Evolutionary conservation across 1,140 invertebrate species (phyloP), one percentile per base, ranked within the genome.

Genomic region (Parapsyche elsis): DNA sequence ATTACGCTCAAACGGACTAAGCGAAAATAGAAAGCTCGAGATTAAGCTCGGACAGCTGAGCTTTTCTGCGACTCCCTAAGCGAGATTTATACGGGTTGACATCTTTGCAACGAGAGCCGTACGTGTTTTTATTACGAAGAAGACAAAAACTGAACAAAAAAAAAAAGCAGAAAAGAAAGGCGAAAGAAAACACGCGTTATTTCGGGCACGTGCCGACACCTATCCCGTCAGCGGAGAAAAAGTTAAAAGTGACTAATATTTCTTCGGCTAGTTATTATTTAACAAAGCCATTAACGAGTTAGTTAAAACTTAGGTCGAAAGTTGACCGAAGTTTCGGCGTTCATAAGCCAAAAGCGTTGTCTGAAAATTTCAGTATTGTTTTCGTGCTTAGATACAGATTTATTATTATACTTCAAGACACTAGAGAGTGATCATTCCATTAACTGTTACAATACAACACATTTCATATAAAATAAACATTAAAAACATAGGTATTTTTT

Each of bases 31-130:
- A 61, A 61, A 61, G 9, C 57, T 61, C 57, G 9, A 61, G 57
- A 61, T 61, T 61, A 61, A 9, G 57, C 9, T 61, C 9, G 57
- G 16, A 61, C 21, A 61, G 16, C 57, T 21, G 21, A 61, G 57
- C 57, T 21, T 19, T 61, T 21, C 57, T 38, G 57, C 57, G 57
- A 61, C 19, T 61, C 57, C 21, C 57, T 61, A 61, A 61, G 57
- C 57, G 57, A 61, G 57, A 61, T 61, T 61, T 61, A 61, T 61
- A 61, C n/a, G 57, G 57, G 57, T 61, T 61, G 57, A 61, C 57
- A 61, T 61, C 57, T 61, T 19, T 61, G 57, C 57, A 61, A 19
- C 57, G 16, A 61, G 57, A 57, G 19, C n/a, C n/a, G n/a, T 38
- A 19, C 16, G 57, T 61, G 57, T 61, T 61, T 21, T 61, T 61